Evolutionary conservation across 2,888 invertebrate species (phyloP).

Genomic region (Erpobdella octoculata): DNA sequence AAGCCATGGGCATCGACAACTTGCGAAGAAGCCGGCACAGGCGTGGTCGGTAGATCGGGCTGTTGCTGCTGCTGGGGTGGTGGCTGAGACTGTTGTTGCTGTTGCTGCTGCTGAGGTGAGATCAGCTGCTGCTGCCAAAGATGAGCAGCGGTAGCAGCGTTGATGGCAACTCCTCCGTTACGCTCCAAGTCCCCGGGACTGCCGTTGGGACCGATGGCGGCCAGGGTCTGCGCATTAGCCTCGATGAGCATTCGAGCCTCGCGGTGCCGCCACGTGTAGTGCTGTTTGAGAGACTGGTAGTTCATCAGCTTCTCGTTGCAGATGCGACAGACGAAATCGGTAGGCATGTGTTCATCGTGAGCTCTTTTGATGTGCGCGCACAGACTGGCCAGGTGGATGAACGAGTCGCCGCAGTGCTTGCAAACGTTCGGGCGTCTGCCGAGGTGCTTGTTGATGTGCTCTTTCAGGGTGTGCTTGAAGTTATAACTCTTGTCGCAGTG

Average conservation of each 20-base stretch:
- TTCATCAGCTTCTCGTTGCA: constrained; percentile 37
- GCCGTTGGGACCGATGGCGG: neutral
- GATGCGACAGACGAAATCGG: constrained; percentile 35
- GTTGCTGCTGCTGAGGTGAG: neutral
- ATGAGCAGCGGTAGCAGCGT: neutral
- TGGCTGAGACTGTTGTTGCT: constrained; percentile 10
- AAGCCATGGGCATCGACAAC: constrained; percentile 1
- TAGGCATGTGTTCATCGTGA: constrained; percentile 34
- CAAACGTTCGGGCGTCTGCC: constrained; percentile 37
- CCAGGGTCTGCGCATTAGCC: constrained; percentile 1
- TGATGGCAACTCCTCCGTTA: neutral
- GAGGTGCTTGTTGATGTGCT: constrained; percentile 37
- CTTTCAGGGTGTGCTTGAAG: constrained; percentile 38
- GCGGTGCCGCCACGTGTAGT: constrained; percentile 37
- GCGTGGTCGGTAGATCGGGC: neutral
- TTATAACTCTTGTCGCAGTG: constrained; percentile 37
- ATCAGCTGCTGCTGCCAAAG: constrained; percentile 17
- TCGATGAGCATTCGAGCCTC: constrained; percentile 18
- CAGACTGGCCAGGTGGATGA: constrained; percentile 37
- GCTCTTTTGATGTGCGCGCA: constrained; percentile 37
- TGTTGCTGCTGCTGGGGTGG: neutral
- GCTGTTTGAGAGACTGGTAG: constrained; percentile 37
- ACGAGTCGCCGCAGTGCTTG: constrained; percentile 37
- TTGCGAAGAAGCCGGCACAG: neutral
- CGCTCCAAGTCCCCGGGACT: neutral